phyloP scores from a whole-genome alignment of 2,113 vertebrate genomes.

The Dasyprocta punctata region DNA sequence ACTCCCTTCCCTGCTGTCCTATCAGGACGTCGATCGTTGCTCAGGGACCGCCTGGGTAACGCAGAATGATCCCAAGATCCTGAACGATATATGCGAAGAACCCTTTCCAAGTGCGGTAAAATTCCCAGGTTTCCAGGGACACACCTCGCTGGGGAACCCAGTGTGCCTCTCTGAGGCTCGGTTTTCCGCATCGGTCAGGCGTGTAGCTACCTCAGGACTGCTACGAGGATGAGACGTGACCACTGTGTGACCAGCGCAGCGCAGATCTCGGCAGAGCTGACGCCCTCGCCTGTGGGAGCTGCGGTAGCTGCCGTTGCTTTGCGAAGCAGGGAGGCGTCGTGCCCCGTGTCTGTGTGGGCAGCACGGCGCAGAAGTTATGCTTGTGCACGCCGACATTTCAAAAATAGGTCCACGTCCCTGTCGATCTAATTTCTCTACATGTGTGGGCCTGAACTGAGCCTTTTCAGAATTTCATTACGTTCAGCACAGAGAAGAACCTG shows the following conservation, averaged over 20 bases:
- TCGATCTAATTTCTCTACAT: background rate
- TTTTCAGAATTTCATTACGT: background rate
- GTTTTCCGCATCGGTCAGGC: background rate
- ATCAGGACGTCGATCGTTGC: background rate
- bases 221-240: fast-evolving
- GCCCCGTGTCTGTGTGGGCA: too few species aligned
- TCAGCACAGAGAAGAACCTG: background rate
- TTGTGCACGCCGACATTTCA: background rate
- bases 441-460: background rate
- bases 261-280: background rate
- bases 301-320: background rate
- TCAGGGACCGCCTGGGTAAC: background rate
- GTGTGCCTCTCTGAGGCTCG: background rate
- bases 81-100: background rate
- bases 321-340: background rate
- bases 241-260: background rate
- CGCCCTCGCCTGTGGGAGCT: background rate
- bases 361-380: background rate
- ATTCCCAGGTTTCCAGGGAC: background rate
- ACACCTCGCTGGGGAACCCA: background rate
- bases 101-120: background rate
- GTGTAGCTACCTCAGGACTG: background rate
- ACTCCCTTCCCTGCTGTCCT: background rate
- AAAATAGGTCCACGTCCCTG: background rate
- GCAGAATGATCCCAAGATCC: background rate